A percentile compares a stretch with the other conserved stretches of the same genome.
Conservation (phyloP, 1,140 invertebrate genomes). For the Meloidogyne floridensis region DNA sequence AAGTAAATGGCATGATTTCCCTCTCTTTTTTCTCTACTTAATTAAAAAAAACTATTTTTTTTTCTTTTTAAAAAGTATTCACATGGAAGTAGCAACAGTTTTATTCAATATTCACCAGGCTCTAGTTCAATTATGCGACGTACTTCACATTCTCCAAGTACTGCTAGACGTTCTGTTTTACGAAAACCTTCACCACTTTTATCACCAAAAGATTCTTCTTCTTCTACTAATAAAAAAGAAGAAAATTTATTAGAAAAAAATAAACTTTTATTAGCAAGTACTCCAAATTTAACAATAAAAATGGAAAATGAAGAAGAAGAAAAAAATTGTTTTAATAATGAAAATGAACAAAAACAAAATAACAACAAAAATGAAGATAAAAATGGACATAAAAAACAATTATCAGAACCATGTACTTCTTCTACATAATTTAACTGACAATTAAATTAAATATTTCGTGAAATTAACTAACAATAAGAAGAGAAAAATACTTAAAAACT, state of each 20-base stretch:
- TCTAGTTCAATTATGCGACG: neutral
- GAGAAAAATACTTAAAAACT: no score
- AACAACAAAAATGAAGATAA: slow-evolving; percentile 4
- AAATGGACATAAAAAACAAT: neutral
- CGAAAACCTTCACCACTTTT: neutral
- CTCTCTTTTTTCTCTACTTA: neutral
- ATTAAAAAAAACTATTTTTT: neutral
- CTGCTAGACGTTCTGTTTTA: neutral
- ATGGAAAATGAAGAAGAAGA: neutral
- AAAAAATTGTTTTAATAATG: no score
- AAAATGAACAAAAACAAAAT: neutral
- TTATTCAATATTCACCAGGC: neutral
- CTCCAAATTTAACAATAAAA: slow-evolving; percentile 4
- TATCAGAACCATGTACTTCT: neutral
- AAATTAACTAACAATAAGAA: no score
- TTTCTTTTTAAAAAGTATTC: neutral
- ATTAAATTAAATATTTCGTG: neutral
- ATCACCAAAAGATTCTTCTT: neutral
- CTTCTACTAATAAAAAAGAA: neutral
- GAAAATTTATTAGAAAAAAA: neutral
- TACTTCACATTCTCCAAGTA: neutral
- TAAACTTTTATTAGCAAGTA: neutral
- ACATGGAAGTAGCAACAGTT: neutral
- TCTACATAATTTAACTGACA: neutral
- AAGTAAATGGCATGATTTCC: no score